These are phyloP conservation scores for Uromys caudimaculatus DNA, from an alignment of 2,797 vertebrate species.

Conservation along the genomic window DNA sequence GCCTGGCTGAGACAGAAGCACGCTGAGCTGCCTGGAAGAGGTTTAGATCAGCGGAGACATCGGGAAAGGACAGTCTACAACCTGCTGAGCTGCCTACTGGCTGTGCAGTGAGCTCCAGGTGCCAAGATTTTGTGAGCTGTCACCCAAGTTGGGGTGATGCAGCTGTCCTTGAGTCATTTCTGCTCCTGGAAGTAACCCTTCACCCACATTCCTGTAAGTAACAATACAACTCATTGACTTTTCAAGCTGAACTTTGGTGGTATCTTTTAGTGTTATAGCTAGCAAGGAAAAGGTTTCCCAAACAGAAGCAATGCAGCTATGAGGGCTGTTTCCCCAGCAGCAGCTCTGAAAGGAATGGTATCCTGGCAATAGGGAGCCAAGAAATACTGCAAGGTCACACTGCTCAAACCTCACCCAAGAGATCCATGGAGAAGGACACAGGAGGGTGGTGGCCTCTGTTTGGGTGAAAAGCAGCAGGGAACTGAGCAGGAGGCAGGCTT, in stretches of 20 bases:
- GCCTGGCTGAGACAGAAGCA: neutral
- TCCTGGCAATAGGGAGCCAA: neutral
- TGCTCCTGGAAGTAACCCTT: neutral
- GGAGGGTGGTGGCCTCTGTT: neutral
- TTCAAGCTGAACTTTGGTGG: neutral
- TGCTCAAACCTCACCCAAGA: neutral
- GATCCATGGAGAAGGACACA: neutral
- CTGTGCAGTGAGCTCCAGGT: neutral
- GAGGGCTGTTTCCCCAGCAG: neutral
- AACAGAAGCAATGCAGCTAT: neutral
- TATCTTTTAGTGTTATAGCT: neutral
- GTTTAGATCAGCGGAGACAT: neutral
- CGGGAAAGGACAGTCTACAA: neutral
- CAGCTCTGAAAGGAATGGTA: neutral
- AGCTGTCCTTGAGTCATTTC: neutral
- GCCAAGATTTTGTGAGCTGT: neutral
- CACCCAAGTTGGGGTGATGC: neutral
- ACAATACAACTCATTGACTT: neutral
- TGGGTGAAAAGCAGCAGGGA: neutral
- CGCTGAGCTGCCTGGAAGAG: neutral
- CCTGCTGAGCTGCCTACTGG: neutral
- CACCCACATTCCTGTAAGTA: neutral
- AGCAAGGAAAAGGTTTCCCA: neutral
- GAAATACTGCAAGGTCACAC: neutral
- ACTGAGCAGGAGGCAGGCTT: neutral